These are phyloP conservation scores for Actenoides lindsayi DNA, from an alignment of 2,113 vertebrate genomes.

Conservation along the genomic window DNA sequence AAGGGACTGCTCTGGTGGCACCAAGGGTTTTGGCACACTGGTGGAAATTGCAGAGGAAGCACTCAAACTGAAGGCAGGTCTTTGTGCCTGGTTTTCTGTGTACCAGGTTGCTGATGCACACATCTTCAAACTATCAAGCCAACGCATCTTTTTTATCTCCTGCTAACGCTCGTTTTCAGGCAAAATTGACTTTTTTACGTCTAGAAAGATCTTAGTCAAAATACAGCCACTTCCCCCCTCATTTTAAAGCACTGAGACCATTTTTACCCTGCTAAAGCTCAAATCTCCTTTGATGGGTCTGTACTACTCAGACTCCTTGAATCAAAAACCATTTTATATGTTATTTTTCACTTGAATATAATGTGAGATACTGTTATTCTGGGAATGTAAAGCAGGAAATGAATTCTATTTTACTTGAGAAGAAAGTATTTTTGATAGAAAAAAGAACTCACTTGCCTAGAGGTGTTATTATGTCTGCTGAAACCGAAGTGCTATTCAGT, in stretches of 20 bases:
- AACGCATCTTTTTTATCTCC: background rate
- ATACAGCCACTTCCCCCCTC: background rate
- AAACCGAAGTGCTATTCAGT: conserved; percentile 19
- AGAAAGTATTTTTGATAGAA: background rate
- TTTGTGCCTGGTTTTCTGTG: background rate
- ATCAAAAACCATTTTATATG: background rate
- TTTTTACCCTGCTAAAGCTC: background rate
- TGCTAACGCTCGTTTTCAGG: background rate
- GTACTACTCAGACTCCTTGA: background rate
- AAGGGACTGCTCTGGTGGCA: background rate
- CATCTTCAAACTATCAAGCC: background rate
- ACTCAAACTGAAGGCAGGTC: background rate
- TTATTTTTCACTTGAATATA: conserved; percentile 24
- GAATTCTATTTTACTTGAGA: background rate
- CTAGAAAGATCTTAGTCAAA: background rate
- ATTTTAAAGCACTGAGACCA: background rate
- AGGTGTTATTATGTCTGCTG: conserved; percentile 27
- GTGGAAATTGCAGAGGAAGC: background rate
- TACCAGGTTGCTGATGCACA: background rate
- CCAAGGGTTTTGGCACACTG: background rate
- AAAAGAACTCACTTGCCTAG: conserved; percentile 4
- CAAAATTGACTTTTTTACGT: background rate
- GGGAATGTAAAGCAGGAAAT: background rate
- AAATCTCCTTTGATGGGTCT: background rate
- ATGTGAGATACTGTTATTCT: background rate